Evolutionary conservation across 2,888 invertebrate genomes (phyloP).

Genomic region (Andrena bicolor): DNA sequence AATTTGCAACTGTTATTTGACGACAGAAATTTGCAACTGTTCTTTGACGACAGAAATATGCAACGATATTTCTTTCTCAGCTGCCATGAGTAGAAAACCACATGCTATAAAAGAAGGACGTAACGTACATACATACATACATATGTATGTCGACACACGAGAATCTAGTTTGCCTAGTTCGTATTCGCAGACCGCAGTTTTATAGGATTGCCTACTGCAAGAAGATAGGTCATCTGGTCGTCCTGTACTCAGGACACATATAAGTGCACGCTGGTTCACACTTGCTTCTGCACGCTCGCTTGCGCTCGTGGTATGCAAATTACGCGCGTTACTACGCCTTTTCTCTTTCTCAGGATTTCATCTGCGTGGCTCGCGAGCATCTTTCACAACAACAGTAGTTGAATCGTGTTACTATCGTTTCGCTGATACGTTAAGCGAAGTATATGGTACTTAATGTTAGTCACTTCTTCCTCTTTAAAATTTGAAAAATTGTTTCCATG

Average conservation of each 20-base stretch:
- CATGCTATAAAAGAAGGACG: slow-evolving; percentile 27
- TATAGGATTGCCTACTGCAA: slow-evolving; percentile 43
- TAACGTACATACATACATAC: too few relatives aligned
- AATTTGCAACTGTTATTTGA: too few relatives aligned
- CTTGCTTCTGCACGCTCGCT: slow-evolving; percentile 59
- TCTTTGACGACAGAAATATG: background rate
- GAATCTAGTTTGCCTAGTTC: slow-evolving; percentile 47
- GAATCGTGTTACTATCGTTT: background rate
- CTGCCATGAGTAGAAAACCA: slow-evolving; percentile 21
- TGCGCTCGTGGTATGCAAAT: slow-evolving; percentile 66
- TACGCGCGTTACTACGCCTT: slow-evolving; percentile 23
- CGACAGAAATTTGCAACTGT: background rate
- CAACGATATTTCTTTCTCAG: slow-evolving; percentile 5
- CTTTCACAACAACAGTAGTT: background rate
- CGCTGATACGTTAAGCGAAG: background rate
- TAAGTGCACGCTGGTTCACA: slow-evolving; percentile 53
- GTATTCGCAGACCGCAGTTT: slow-evolving; percentile 44
- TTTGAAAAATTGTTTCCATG: too few relatives aligned
- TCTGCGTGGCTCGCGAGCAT: slow-evolving; percentile 5
- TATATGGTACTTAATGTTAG: background rate
- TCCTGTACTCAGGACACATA: slow-evolving; percentile 37
- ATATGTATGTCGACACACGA: slow-evolving; percentile 40
- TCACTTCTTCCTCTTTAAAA: background rate
- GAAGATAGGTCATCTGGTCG: slow-evolving; percentile 30
- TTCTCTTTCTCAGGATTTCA: slow-evolving; percentile 30